Percentiles rank a stretch among this genome's conserved stretches.
phyloP scores from a whole-genome alignment of 2,113 vertebrate genomes.

The Poeciliopsis turrubarensis region DNA sequence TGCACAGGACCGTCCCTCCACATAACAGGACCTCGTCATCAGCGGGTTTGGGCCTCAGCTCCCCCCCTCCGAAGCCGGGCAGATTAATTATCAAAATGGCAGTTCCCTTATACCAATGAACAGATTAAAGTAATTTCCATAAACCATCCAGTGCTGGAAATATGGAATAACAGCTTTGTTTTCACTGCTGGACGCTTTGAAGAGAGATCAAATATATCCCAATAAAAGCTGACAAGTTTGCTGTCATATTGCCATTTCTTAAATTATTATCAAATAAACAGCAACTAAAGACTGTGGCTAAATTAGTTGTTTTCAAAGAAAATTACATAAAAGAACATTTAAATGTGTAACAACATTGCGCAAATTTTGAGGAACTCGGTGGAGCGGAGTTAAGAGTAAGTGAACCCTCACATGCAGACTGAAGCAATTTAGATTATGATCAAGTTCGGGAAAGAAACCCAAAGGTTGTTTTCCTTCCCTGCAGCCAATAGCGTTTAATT shows the following conservation, averaged over 20 bases:
- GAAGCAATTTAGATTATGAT: neutral
- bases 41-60: conserved; percentile 26
- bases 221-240: neutral
- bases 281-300: neutral
- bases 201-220: neutral
- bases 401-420: neutral
- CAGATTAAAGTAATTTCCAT: conserved; percentile 60
- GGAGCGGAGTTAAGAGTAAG: neutral
- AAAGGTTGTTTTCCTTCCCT: neutral
- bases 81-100: conserved; percentile 76
- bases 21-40: conserved; percentile 25
- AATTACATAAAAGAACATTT: neutral
- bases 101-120: conserved; percentile 53
- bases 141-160: conserved; percentile 40
- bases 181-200: conserved; percentile 20
- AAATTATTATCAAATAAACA: neutral
- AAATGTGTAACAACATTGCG: neutral
- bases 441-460: neutral
- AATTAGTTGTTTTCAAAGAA: neutral
- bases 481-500: neutral
- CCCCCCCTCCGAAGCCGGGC: conserved; percentile 37
- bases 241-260: neutral
- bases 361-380: neutral
- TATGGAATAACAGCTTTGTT: conserved; percentile 46
- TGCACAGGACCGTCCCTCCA: conserved; percentile 3